Conservation (phyloP, 1,140 invertebrate genomes). For the Oncopeltus fasciatus region DNA sequence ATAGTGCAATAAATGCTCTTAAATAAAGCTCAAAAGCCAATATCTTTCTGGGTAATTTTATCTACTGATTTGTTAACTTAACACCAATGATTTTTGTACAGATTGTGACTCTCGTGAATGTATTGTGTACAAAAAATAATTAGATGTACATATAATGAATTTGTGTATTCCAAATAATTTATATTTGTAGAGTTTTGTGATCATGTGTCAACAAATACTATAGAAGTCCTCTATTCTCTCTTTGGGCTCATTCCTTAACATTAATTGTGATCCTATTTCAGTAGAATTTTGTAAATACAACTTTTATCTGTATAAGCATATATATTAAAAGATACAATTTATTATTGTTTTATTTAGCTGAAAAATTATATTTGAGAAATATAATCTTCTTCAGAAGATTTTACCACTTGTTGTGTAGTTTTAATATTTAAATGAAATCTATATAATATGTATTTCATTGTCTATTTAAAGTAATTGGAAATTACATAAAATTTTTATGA, state of each 20-base stretch:
- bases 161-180: too few relatives aligned
- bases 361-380: not conserved
- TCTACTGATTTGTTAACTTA: too few relatives aligned
- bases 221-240: constrained; percentile 9
- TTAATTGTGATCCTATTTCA: constrained; percentile 15
- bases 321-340: not conserved
- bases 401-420: constrained; percentile 1
- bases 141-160: too few relatives aligned
- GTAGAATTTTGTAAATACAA: constrained; percentile 11
- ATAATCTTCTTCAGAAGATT: not conserved
- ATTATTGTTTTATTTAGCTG: not conserved
- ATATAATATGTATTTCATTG: not conserved
- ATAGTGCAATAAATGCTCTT: too few relatives aligned
- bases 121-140: too few relatives aligned
- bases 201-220: too few relatives aligned
- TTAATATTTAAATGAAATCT: constrained; percentile 4
- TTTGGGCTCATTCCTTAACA: not conserved
- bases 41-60: too few relatives aligned
- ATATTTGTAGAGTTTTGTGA: too few relatives aligned
- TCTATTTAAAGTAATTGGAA: not conserved
- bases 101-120: too few relatives aligned
- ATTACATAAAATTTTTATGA: too few relatives aligned
- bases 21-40: too few relatives aligned
- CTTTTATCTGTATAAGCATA: not conserved
- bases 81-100: too few relatives aligned